Percentiles rank a stretch among this genome's conserved stretches.
Evolutionary conservation across 2,888 invertebrate genomes (phyloP).

Genomic region (Mechanitis mazaeus): DNA sequence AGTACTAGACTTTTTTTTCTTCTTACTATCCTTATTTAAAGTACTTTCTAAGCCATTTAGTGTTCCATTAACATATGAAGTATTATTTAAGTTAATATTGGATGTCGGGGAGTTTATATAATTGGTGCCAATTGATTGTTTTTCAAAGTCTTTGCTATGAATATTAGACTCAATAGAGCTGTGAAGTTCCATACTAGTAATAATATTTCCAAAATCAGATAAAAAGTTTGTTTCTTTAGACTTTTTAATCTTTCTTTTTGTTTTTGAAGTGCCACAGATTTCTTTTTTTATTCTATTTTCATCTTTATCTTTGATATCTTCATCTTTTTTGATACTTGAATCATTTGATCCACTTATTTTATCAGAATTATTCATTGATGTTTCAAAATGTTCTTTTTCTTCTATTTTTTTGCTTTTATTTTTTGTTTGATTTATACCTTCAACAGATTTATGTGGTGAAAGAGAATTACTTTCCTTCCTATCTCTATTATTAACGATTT

Average conservation of each 20-base stretch:
- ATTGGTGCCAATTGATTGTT: not conserved
- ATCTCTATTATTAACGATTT: not conserved
- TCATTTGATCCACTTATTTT: not conserved
- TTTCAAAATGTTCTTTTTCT: not conserved
- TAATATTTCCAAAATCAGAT: not conserved
- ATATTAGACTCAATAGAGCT: not conserved
- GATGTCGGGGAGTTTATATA: too few species aligned
- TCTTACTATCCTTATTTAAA: not conserved
- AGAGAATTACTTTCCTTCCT: conserved; percentile 5
- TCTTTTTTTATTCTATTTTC: not conserved
- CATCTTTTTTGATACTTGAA: not conserved
- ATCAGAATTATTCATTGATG: not conserved
- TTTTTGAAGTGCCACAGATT: conserved; percentile 4
- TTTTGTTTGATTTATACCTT: not conserved
- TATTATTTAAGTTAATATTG: not conserved
- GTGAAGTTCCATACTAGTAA: not conserved
- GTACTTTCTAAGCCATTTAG: not conserved
- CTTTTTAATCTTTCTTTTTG: conserved; percentile 7
- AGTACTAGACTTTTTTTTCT: not conserved
- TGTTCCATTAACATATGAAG: not conserved
- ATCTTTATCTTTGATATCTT: not conserved
- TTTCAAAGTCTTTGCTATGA: not conserved
- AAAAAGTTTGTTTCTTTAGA: conserved; percentile 9
- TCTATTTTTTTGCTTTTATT: conserved; percentile 7
- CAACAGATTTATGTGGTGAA: not conserved